Evolutionary conservation across 2,888 invertebrate genomes (phyloP), one percentile per base, ranked within the genome.

Genomic region (Tipula confusa): DNA sequence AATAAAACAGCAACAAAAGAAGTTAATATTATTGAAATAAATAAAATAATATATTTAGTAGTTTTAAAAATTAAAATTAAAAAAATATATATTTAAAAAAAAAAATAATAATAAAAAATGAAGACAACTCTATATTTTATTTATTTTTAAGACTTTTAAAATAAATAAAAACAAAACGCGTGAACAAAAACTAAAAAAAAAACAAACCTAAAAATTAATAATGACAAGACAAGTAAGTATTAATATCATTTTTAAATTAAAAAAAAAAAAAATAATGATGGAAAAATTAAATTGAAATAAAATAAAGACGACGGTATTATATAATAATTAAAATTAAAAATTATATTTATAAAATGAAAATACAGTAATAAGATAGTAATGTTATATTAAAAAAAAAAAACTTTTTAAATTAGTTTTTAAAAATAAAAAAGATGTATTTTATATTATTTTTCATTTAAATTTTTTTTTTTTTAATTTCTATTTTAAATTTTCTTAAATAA

Each of bases 321-420:
- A 64, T 24, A 64, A 48, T 38, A 38, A 38, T 64, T 64, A 64
- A 64, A 64, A 64, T 64, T 64, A 64, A 64, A 64, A 64, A 64
- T 64, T 64, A 64, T 64, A 64, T 64, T 64, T 64, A 64, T 64
- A 64, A 64, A 64, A 64, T 64, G 64, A 64, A 64, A 64, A 64
- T 64, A 64, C 64, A 64, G 64, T 64, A 64, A 64, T 64, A 64
- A 64, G 64, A 64, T 64, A 64, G 64, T 64, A 64, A 64, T 64
- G 64, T 64, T 64, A 64, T 64, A 64, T 64, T 64, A 15, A 43
- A n/a, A n/a, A n/a, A n/a, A n/a, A n/a, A n/a, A n/a, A 43, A 43
- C 43, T 43, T 15, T 43, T 43, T 64, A 64, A 64, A 64, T 64
- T 64, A 64, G 24, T 64, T 64, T 64, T 64, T 64, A 64, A 64